Evolutionary conservation across 2,888 invertebrate species (phyloP).

Genomic region (Scrobipalpa atriplicella): DNA sequence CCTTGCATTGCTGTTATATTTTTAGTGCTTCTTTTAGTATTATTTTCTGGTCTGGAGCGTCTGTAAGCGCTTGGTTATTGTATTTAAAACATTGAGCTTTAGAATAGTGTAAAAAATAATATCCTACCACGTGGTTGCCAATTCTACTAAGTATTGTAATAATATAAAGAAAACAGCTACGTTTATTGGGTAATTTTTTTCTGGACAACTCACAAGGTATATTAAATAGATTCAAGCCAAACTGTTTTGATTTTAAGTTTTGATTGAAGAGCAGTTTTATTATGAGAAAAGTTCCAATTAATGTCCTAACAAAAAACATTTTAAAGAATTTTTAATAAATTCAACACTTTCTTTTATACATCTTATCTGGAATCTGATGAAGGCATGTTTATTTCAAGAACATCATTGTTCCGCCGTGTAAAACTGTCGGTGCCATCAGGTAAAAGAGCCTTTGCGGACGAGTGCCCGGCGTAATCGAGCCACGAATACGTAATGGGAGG

Average conservation of each 20-base stretch:
- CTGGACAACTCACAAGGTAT: too few species aligned
- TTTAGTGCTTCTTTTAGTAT: constrained; percentile 13
- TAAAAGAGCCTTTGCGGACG: constrained; percentile 28
- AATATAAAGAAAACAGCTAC: too few species aligned
- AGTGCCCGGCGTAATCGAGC: constrained; percentile 29
- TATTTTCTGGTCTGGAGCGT: constrained; percentile 10
- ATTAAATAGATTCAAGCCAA: too few species aligned
- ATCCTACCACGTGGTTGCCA: too few species aligned
- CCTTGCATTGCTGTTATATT: constrained; percentile 8
- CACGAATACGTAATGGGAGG: constrained; percentile 35
- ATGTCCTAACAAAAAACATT: too few species aligned
- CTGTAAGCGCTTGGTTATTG: background rate
- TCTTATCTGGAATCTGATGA: background rate
- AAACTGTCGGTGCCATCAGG: constrained; percentile 22
- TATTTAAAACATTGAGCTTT: background rate
- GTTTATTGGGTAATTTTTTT: too few species aligned
- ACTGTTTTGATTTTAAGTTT: too few species aligned
- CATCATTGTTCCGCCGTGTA: background rate
- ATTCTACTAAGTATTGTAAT: too few species aligned
- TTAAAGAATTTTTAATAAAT: too few species aligned
- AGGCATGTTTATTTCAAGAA: constrained; percentile 28
- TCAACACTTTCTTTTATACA: too few species aligned
- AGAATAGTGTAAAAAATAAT: background rate
- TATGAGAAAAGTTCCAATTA: background rate
- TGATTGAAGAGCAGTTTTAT: too few species aligned